Base-by-base conservation (phyloP, 2,888 invertebrate genomes). In the Cheilosia scutellata region DNA sequence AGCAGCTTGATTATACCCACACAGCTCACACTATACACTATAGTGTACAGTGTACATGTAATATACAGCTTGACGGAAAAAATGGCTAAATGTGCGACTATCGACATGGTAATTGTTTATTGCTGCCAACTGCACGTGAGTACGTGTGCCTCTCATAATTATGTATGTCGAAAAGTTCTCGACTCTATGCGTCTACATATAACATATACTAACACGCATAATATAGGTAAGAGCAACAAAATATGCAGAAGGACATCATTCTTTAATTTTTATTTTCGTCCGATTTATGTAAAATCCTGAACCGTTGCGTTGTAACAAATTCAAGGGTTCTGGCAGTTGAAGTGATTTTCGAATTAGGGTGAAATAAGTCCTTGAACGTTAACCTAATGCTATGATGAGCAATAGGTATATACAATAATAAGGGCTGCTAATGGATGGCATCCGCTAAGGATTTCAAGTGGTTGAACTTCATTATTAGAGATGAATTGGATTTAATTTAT, bases 401-500 rank as follows among this genome's bases (percentile, higher is more conserved):
- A 58, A 4, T 33, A 7, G 25, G 20, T 40, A 37, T 20, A 37
- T 20, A 40, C 9, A 58, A 4, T 25, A 40, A 13, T 5, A 58
- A 27, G 58, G 58, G 37, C 37, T 16, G 11, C 25, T 58, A 58
- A 40, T 58, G 40, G 25, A 20, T 40, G 25, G 25, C 58, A 40
- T 40, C 40, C 58, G 37, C 25, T 13, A 58, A 40, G 20, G 58
- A 58, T n/a, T 40, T 40, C 27, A 40, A 40, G 40, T 40, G 58
- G 37, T 57, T 57, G 57, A 20, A 57, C 57, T 40, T 5, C n/a
- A 27, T 58, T 58, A 58, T 27, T 40, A 58, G 13, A 58, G 13
- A 40, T 40, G 11, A 62, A 62, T 70, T 70, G 57, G 25, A 70
- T 57, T 70, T 55, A 70, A 57, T 57, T 70, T 53, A 25, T 20